Evolutionary conservation across 2,113 vertebrate genomes (phyloP).

Genomic region (Candoia aspera): DNA sequence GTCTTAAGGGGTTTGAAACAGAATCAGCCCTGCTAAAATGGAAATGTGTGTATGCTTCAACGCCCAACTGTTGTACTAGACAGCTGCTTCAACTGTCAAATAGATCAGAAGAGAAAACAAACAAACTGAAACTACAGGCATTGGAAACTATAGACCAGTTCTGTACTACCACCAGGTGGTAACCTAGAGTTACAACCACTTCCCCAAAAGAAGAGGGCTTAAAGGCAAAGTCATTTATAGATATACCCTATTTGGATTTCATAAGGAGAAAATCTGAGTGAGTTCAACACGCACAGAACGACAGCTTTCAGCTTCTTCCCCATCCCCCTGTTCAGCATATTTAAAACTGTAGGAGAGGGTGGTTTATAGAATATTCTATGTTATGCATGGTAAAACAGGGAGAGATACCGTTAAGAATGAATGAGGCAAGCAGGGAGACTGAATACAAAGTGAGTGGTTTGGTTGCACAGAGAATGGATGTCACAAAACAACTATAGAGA

Average conservation of each 20-base stretch:
- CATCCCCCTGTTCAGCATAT: background rate
- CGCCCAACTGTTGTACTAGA: background rate
- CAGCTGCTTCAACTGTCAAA: constrained; percentile 12
- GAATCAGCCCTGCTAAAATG: background rate
- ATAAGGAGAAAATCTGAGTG: background rate
- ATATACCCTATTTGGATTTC: background rate
- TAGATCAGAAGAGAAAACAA: background rate
- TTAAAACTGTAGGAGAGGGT: background rate
- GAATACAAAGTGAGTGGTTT: background rate
- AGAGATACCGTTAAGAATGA: background rate
- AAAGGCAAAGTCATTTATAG: background rate
- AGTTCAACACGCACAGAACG: background rate
- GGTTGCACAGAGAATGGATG: background rate
- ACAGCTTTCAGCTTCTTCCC: background rate
- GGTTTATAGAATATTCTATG: background rate
- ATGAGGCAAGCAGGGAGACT: background rate
- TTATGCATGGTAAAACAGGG: background rate
- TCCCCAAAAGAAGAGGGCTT: background rate
- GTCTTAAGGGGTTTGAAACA: background rate
- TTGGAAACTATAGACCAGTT: background rate
- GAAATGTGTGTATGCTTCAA: background rate
- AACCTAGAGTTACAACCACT: background rate
- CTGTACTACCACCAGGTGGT: constrained; percentile 1
- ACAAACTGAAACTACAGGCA: background rate
- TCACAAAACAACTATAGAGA: background rate